A percentile compares a stretch with the other conserved stretches of the same genome.
These are phyloP conservation scores for Spheniscus mendiculus DNA, from an alignment of 2,113 vertebrate genomes.

Conservation along the genomic window DNA sequence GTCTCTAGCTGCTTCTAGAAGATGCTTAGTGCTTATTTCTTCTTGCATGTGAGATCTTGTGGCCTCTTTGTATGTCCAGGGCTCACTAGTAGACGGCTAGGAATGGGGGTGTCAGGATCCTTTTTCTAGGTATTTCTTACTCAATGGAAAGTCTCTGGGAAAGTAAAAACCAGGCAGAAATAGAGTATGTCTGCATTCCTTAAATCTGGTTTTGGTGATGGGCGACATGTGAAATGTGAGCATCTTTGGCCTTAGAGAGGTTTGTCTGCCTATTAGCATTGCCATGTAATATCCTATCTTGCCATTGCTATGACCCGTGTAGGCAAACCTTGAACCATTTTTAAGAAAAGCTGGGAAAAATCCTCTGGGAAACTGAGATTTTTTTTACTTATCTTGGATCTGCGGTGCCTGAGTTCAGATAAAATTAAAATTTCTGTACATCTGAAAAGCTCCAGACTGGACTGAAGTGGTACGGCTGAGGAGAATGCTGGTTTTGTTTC, in stretches of 20 bases:
- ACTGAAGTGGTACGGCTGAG: not conserved
- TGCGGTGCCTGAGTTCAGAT: not conserved
- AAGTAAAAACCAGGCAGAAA: not conserved
- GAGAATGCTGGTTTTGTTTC: not conserved
- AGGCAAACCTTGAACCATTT: not conserved
- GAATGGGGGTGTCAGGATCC: not conserved
- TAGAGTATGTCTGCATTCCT: not conserved
- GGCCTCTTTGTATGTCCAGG: not conserved
- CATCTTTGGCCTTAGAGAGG: not conserved
- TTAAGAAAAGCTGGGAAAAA: not conserved
- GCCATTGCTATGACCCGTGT: not conserved
- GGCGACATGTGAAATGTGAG: not conserved
- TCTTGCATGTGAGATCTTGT: not conserved
- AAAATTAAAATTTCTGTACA: not conserved
- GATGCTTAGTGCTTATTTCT: not conserved
- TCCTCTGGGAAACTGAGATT: not conserved
- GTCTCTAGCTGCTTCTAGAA: not conserved
- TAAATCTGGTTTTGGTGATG: not conserved
- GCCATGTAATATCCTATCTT: fast-evolving
- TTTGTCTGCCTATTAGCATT: not conserved
- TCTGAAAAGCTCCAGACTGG: not conserved
- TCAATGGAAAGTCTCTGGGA: not conserved
- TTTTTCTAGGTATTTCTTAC: not conserved
- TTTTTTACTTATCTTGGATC: not conserved
- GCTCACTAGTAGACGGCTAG: fast-evolving